phyloP scores from a whole-genome alignment of 2,888 invertebrate genomes.

The Drosophila formosana region DNA sequence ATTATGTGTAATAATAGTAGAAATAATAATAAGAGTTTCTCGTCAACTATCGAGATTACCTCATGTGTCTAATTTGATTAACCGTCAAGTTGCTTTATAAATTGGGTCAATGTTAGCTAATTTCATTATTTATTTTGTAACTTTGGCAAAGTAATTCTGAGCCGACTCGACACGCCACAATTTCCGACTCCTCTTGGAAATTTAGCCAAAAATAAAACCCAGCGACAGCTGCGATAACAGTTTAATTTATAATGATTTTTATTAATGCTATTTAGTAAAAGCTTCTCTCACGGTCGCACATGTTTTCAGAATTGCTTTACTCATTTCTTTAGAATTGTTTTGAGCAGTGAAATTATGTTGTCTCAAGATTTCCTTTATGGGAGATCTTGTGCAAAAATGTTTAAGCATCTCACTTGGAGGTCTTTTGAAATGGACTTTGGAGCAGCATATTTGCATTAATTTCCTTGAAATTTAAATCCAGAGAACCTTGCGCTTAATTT shows the following conservation, averaged over 20 bases:
- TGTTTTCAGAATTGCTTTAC: not conserved
- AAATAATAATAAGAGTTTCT: slow-evolving; percentile 17
- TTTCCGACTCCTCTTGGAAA: slow-evolving; percentile 6
- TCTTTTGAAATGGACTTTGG: not conserved
- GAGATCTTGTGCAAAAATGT: not conserved
- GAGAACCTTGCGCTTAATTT: no score
- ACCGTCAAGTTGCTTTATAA: slow-evolving; percentile 16
- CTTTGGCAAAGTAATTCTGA: slow-evolving; percentile 8
- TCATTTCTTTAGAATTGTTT: slow-evolving; percentile 29
- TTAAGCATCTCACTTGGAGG: not conserved
- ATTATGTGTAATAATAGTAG: slow-evolving; percentile 10
- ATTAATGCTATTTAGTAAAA: slow-evolving; percentile 17
- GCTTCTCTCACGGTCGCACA: slow-evolving; percentile 33
- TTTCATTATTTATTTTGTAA: slow-evolving; percentile 34
- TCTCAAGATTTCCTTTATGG: not conserved
- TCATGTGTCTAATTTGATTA: slow-evolving; percentile 62
- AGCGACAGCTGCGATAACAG: slow-evolving; percentile 32
- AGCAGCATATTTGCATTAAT: not conserved
- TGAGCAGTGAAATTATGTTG: not conserved
- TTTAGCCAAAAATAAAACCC: not conserved
- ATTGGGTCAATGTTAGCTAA: slow-evolving; percentile 68
- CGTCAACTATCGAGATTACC: slow-evolving; percentile 1
- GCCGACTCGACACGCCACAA: not conserved
- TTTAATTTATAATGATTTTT: slow-evolving; percentile 38
- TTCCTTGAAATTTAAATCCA: no score